These are phyloP conservation scores for Thaumetopoea pityocampa DNA, from an alignment of 1,140 invertebrate genomes.

Conservation along the genomic window DNA sequence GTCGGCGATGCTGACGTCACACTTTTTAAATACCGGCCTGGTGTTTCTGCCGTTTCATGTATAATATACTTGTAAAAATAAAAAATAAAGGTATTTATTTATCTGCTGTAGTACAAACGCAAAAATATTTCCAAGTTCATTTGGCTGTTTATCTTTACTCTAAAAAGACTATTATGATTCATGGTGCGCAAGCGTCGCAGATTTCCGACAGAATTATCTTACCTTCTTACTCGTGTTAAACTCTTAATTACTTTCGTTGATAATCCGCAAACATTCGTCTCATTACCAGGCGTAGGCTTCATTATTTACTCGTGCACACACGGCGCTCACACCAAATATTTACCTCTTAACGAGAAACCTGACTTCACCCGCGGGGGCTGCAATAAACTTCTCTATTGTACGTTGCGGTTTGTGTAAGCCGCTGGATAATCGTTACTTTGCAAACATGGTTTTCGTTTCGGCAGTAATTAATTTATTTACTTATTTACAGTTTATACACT, in stretches of 20 bases:
- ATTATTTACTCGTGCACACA: slow-evolving; percentile 68
- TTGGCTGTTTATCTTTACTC: too few relatives aligned
- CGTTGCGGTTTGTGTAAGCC: slow-evolving; percentile 40
- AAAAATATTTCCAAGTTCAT: too few relatives aligned
- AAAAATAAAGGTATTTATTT: too few relatives aligned
- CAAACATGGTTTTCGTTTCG: slow-evolving; percentile 44
- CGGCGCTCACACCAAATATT: slow-evolving; percentile 62
- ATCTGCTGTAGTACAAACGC: too few relatives aligned
- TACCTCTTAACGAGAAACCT: slow-evolving; percentile 68
- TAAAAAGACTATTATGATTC: too few relatives aligned
- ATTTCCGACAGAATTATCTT: slow-evolving; percentile 59
- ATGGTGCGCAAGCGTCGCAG: too few relatives aligned
- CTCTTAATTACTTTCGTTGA: slow-evolving; percentile 69
- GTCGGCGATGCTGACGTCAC: too few relatives aligned
- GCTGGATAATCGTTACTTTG: slow-evolving; percentile 47
- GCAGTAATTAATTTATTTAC: slow-evolving; percentile 60
- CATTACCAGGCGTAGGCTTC: slow-evolving; percentile 60
- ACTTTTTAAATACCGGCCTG: too few relatives aligned
- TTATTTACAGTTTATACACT: too few relatives aligned
- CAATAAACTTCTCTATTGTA: slow-evolving; percentile 72
- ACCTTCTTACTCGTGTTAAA: slow-evolving; percentile 60
- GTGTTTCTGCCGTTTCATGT: too few relatives aligned
- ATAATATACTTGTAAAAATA: too few relatives aligned
- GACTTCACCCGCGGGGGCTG: slow-evolving; percentile 55
- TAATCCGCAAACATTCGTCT: slow-evolving; percentile 69